Evolutionary conservation across 2,888 invertebrate genomes (phyloP), one percentile per base, ranked within the genome.

Genomic region (Amiota minor): DNA sequence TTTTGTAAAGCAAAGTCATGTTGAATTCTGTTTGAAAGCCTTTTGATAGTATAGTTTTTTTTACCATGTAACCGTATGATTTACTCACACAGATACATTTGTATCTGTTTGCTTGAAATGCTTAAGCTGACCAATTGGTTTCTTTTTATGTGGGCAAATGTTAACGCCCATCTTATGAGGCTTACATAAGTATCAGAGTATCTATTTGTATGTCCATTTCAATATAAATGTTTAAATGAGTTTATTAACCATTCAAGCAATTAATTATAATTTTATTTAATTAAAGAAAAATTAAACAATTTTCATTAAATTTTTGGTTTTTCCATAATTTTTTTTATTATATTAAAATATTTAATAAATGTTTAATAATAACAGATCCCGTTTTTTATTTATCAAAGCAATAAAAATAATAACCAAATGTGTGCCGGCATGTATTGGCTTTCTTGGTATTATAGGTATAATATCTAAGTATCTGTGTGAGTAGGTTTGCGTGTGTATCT

Each of bases 291-390:
- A 35, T 6, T 35, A 35, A 35, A 6, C 35, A 50, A 9, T 50
- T 50, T 50, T 6, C 2, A 35, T 35, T 35, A 9, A 12, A n/a
- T 53, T 53, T 53, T 53, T 9, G n/a, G 53, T 9, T 9, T n/a
- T 53, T n/a, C n/a, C 53, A 14, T 53, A 16, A 16, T 53, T 16
- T 53, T 53, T 53, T 16, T 14, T 53, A n/a, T 53, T 53, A 16
- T 14, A 53, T 1, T 9, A 53, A 53, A 53, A 14, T 1, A 16
- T 6, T 53, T 1, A 8, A 9, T 53, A 53, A 53, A 16, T 53
- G 45, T 70, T 75, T 71, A 84, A 84, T 82, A 82, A 82, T 82
- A 75, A 64, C 67, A 74, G 55, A 49, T 76, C 23, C 70, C 76
- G 77, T 68, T 72, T 47, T 71, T 72, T 72, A 55, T 62, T 62